Evolutionary conservation across 30 jellyfish, hydroid and myxozoan genomes (phyloP).

Genomic region (Pseudorhiza aurosa): DNA sequence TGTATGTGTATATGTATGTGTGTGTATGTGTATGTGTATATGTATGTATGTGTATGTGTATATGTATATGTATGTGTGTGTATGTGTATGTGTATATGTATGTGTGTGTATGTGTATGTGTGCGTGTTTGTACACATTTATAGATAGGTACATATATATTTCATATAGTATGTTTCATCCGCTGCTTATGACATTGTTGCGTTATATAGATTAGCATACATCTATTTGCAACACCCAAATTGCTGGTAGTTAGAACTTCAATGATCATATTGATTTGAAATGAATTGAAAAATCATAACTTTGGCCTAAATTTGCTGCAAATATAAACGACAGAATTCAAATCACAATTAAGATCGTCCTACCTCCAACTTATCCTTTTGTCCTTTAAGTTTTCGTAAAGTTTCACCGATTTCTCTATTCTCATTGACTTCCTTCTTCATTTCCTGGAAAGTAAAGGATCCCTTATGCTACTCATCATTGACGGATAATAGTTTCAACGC

Average conservation of each 20-base stretch:
- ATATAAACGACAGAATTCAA: not conserved
- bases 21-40: not conserved
- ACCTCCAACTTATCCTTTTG: conserved; percentile 46
- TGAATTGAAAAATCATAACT: too few relatives aligned
- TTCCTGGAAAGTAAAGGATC: conserved; percentile 8
- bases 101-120: not conserved
- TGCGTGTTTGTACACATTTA: not conserved
- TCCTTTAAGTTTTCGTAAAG: conserved; percentile 37
- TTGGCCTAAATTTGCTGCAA: not conserved
- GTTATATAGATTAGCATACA: too few relatives aligned
- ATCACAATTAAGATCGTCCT: not conserved
- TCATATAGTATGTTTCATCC: not conserved
- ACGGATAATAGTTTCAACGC: too few relatives aligned
- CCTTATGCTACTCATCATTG: too few relatives aligned
- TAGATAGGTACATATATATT: not conserved
- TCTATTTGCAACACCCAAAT: too few relatives aligned
- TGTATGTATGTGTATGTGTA: not conserved
- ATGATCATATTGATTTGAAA: too few relatives aligned
- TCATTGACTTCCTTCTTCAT: conserved; percentile 1
- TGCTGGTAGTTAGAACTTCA: too few relatives aligned
- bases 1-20: not conserved
- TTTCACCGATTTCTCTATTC: conserved; percentile 1
- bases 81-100: not conserved
- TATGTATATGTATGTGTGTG: not conserved
- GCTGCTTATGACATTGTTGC: too few relatives aligned